Percentiles rank a stretch among this genome's conserved stretches.
phyloP scores from a whole-genome alignment of 2,113 vertebrate species.

The Heterotis niloticus region DNA sequence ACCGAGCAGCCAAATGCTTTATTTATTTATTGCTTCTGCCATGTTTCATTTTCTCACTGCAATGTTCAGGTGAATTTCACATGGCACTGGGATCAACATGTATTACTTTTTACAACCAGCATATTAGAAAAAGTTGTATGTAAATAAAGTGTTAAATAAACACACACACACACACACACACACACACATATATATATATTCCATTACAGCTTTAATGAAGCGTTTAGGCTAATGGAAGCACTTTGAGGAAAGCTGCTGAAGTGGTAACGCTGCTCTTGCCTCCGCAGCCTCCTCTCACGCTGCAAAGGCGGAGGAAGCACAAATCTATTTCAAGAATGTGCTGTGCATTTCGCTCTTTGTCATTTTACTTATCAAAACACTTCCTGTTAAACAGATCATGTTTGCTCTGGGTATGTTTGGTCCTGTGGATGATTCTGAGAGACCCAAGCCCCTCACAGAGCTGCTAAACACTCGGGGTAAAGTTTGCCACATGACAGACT shows the following conservation, averaged over 20 bases:
- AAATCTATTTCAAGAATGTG: conserved; percentile 53
- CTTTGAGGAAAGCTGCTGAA: neutral
- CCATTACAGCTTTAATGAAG: neutral
- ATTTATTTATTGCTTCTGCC: conserved; percentile 23
- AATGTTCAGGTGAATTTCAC: neutral
- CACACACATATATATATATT: too few species aligned
- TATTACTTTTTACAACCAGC: neutral
- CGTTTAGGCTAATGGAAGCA: neutral
- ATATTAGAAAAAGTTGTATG: neutral
- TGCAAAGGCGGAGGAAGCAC: conserved; percentile 53
- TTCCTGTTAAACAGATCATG: conserved; percentile 68
- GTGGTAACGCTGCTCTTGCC: conserved; percentile 9
- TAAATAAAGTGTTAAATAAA: neutral
- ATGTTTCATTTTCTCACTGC: neutral
- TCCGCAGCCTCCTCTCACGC: conserved; percentile 16
- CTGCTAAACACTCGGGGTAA: too few species aligned
- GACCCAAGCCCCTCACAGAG: too few species aligned
- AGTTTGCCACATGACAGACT: too few species aligned
- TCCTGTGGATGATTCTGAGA: conserved; percentile 47
- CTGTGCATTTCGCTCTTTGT: conserved; percentile 21
- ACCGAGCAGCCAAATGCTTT: neutral
- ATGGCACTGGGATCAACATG: conserved; percentile 1
- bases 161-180: too few species aligned
- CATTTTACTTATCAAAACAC: conserved; percentile 46
- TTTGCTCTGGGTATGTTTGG: conserved; percentile 39